Evolutionary conservation across 2,797 vertebrate species (phyloP).

Genomic region (Fistularia commersonii): DNA sequence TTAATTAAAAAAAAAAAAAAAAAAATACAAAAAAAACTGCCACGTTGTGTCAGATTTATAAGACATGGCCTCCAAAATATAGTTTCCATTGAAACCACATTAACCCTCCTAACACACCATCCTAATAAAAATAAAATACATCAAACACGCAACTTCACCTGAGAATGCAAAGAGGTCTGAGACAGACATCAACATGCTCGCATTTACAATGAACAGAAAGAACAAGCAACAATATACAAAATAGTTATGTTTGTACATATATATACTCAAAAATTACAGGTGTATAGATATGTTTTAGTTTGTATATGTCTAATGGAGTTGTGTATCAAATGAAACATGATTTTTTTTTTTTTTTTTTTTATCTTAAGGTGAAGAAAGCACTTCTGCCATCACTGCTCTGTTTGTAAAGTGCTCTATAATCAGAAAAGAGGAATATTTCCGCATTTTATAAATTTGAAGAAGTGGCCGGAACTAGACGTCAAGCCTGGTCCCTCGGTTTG

Average conservation of each 20-base stretch:
- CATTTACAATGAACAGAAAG: conserved; percentile 61
- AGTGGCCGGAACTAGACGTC: background rate
- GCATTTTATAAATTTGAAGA: conserved; percentile 12
- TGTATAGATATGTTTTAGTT: conserved; percentile 56
- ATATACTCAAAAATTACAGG: conserved; percentile 61
- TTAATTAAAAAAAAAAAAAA: conserved; percentile 19
- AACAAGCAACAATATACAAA: conserved; percentile 74
- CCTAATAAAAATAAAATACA: conserved; percentile 8
- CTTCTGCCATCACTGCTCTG: conserved; percentile 49
- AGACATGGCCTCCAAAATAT: background rate
- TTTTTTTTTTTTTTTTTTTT: conserved; percentile 34
- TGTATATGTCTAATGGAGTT: conserved; percentile 56
- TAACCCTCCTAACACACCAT: conserved; percentile 25
- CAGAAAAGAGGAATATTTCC: conserved; percentile 28
- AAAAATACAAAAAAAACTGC: too few relatives aligned
- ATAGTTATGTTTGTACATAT: conserved; percentile 74
- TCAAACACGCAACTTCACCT: conserved; percentile 58
- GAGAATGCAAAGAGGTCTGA: conserved; percentile 71
- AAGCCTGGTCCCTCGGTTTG: conserved; percentile 27
- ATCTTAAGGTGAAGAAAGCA: conserved; percentile 49
- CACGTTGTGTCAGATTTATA: too few relatives aligned
- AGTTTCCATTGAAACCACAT: conserved; percentile 17
- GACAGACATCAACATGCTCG: conserved; percentile 63
- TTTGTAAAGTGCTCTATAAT: conserved; percentile 75
- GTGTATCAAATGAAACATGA: conserved; percentile 57